Conservation (phyloP, 2,888 invertebrate genomes). For the Perizoma flavofasciatum region DNA sequence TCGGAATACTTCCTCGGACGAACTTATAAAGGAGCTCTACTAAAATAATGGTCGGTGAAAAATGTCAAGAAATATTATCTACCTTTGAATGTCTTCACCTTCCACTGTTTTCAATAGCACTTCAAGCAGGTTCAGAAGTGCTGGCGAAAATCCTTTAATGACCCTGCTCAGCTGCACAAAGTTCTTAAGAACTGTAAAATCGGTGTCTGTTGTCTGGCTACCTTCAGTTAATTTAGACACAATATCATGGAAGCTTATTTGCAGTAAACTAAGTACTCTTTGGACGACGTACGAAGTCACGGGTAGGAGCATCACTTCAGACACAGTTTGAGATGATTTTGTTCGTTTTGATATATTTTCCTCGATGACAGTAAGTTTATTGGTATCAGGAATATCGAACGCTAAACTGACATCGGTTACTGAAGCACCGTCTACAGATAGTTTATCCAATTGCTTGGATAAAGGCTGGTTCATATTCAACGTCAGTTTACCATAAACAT, state of each 20-base stretch:
- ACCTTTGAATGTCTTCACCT: slow-evolving; percentile 52
- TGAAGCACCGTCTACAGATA: slow-evolving; percentile 43
- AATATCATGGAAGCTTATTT: slow-evolving; percentile 50
- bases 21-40: too few relatives aligned
- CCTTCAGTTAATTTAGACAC: slow-evolving; percentile 36
- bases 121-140: slow-evolving; percentile 59
- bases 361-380: slow-evolving; percentile 45
- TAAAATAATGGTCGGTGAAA: too few relatives aligned
- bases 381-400: slow-evolving; percentile 58
- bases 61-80: slow-evolving; percentile 19
- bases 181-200: slow-evolving; percentile 39
- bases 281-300: slow-evolving; percentile 80
- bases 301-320: slow-evolving; percentile 78
- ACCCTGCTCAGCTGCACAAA: slow-evolving; percentile 48
- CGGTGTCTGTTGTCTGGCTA: slow-evolving; percentile 23
- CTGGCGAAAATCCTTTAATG: slow-evolving; percentile 60
- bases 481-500: slow-evolving; percentile 52
- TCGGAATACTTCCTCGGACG: too few relatives aligned
- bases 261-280: slow-evolving; percentile 60
- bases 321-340: slow-evolving; percentile 25
- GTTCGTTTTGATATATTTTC: slow-evolving; percentile 48
- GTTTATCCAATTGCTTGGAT: slow-evolving; percentile 55
- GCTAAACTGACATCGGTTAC: slow-evolving; percentile 53
- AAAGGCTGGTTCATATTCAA: slow-evolving; percentile 62
- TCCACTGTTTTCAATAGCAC: slow-evolving; percentile 49